phyloP scores from a whole-genome alignment of 2,797 vertebrate genomes.

The Taeniopygia guttata region DNA sequence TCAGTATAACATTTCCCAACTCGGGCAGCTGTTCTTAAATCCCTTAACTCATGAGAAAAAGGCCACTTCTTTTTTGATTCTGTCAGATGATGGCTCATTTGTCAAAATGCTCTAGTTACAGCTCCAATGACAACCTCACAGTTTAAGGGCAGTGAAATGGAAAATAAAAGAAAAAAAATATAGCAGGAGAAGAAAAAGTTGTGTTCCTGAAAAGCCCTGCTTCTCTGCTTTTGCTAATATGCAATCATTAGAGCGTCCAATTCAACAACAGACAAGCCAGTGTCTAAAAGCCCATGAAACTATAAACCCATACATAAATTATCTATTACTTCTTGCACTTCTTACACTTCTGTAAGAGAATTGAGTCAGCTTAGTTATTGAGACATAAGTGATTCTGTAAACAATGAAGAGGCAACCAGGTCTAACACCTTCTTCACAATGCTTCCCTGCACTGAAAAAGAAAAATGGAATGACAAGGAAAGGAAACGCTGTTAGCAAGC shows the following conservation, averaged over 20 bases:
- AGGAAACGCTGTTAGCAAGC: neutral
- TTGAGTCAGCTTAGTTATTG: neutral
- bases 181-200: neutral
- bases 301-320: neutral
- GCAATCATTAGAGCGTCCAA: neutral
- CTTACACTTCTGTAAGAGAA: neutral
- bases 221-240: neutral
- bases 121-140: neutral
- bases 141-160: neutral
- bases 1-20: neutral
- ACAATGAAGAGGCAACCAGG: neutral
- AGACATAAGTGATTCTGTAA: neutral
- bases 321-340: neutral
- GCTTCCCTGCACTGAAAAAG: neutral
- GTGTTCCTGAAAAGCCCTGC: neutral
- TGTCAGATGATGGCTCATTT: neutral
- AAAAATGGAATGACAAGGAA: neutral
- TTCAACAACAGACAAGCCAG: neutral
- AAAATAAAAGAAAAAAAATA: conserved; percentile 8
- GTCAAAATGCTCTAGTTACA: neutral
- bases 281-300: neutral
- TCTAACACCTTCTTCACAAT: neutral
- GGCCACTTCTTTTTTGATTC: neutral
- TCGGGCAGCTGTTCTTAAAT: neutral
- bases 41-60: neutral